A percentile compares a stretch with the other conserved stretches of the same genome.
Evolutionary conservation across 2,888 invertebrate genomes (phyloP).

Genomic region (Abrostola tripartita): DNA sequence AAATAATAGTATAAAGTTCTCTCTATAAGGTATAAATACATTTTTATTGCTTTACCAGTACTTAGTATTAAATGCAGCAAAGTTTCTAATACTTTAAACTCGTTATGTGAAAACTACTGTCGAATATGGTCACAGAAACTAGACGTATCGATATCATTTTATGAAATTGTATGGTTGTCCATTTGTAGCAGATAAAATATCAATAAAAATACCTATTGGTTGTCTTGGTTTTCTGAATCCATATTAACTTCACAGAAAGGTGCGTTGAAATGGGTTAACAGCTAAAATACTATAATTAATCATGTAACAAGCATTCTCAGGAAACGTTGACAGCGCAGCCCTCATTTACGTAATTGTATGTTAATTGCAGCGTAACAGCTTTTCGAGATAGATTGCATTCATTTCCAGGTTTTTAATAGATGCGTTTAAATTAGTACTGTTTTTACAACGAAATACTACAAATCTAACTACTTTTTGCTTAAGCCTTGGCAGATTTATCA

Average conservation of each 20-base stretch:
- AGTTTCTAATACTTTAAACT: conserved; percentile 9
- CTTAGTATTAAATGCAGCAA: not conserved
- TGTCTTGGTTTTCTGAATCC: conserved; percentile 9
- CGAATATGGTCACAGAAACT: conserved; percentile 6
- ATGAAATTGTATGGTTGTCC: not conserved
- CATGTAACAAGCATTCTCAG: conserved; percentile 40
- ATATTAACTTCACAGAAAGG: conserved; percentile 21
- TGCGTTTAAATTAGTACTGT: conserved; percentile 5
- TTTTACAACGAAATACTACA: not conserved
- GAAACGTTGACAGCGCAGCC: conserved; percentile 39
- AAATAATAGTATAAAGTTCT: conserved; percentile 3
- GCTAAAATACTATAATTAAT: conserved; percentile 43
- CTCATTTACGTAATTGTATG: conserved; percentile 48
- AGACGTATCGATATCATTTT: conserved; percentile 6
- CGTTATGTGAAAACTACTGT: conserved; percentile 3
- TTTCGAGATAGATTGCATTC: conserved; percentile 16
- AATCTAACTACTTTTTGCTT: not conserved
- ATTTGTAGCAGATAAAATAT: conserved; percentile 6
- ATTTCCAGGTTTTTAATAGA: conserved; percentile 29
- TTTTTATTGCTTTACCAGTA: not conserved
- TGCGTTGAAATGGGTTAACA: conserved; percentile 19
- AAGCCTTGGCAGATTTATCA: not conserved
- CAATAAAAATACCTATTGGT: conserved; percentile 7
- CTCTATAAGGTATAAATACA: not conserved
- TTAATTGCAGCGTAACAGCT: conserved; percentile 35